Evolutionary conservation across 2,797 vertebrate species (phyloP).

Genomic region (Hephaestus fuliginosus): DNA sequence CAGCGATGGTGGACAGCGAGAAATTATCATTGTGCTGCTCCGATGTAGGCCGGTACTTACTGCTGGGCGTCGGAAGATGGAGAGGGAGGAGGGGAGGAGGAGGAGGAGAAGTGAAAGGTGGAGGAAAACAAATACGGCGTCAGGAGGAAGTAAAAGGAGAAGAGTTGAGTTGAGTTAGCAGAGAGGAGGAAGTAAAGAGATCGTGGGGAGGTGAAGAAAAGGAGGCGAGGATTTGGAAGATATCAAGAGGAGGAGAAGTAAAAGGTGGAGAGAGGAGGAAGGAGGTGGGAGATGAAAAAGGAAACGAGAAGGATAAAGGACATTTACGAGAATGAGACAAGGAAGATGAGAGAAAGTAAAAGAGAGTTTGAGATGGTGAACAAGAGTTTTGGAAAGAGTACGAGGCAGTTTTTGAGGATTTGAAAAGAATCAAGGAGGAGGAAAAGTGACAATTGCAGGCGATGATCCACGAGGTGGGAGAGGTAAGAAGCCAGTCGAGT

Average conservation of each 20-base stretch:
- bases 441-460: constrained; percentile 8
- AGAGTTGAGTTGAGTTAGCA: not conserved
- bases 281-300: not conserved
- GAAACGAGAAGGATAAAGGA: constrained; percentile 1
- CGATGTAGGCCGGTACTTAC: constrained; percentile 96
- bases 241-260: too few species aligned
- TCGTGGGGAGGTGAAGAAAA: not conserved
- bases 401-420: constrained; percentile 11
- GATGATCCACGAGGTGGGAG: constrained; percentile 14
- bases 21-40: constrained; percentile 99
- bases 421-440: not conserved
- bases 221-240: not conserved
- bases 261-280: not conserved
- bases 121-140: not conserved
- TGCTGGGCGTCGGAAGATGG: constrained; percentile 67
- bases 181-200: not conserved
- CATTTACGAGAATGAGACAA: not conserved
- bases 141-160: not conserved
- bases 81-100: constrained; percentile 1
- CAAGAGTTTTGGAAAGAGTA: not conserved
- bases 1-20: constrained; percentile 99
- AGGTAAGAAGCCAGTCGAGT: not conserved
- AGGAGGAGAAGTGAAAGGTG: not conserved
- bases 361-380: not conserved
- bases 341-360: not conserved